phyloP scores from a whole-genome alignment of 2,797 vertebrate genomes.

The Harpagifer antarcticus region DNA sequence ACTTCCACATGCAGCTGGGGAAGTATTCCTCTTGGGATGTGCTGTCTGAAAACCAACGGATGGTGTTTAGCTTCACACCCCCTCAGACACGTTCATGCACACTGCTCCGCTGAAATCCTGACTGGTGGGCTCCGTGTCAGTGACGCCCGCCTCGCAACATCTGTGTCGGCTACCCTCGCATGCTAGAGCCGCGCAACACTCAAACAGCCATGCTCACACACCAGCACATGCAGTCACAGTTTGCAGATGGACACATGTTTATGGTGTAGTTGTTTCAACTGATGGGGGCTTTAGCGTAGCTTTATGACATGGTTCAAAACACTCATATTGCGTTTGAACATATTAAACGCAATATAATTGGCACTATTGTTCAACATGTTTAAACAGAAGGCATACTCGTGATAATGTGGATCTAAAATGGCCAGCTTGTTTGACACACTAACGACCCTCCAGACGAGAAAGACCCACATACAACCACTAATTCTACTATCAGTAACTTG shows the following conservation, averaged over 20 bases:
- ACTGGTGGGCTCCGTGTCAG: constrained; percentile 65
- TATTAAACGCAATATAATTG: no score
- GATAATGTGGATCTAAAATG: no score
- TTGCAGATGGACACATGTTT: constrained; percentile 9
- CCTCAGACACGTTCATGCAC: constrained; percentile 69
- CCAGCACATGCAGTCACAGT: neutral
- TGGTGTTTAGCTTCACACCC: constrained; percentile 71
- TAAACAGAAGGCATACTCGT: no score
- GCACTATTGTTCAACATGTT: no score
- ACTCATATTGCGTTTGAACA: neutral
- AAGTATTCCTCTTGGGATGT: constrained; percentile 55
- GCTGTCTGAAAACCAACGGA: constrained; percentile 72
- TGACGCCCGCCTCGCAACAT: constrained; percentile 62
- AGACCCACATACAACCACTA: neutral
- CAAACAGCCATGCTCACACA: constrained; percentile 30
- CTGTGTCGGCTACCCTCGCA: constrained; percentile 51
- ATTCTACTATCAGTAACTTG: neutral
- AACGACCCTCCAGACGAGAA: no score
- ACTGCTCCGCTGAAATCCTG: constrained; percentile 61
- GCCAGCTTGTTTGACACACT: no score
- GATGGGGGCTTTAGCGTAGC: constrained; percentile 7
- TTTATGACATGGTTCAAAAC: constrained; percentile 13
- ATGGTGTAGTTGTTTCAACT: constrained; percentile 3
- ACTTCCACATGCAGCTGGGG: constrained; percentile 51
- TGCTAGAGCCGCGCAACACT: constrained; percentile 23